phyloP scores from a whole-genome alignment of 2,888 invertebrate genomes.

The Cerastis leucographa region DNA sequence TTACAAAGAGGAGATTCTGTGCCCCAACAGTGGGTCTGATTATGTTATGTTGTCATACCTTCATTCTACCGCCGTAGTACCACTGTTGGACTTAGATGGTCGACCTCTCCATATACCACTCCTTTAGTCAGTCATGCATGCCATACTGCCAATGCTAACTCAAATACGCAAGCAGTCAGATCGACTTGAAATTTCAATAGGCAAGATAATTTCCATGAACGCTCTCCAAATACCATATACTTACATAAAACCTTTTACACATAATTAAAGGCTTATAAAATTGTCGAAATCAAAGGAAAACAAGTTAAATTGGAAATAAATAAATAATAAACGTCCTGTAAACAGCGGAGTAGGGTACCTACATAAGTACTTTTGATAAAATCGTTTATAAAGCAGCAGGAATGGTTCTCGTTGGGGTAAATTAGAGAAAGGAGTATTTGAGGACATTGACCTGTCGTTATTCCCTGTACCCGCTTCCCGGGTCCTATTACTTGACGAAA shows the following conservation, averaged over 20 bases:
- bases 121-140: neutral
- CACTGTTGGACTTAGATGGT: neutral
- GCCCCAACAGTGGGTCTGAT: neutral
- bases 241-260: neutral
- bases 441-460: constrained; percentile 49
- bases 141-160: neutral
- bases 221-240: neutral
- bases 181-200: neutral
- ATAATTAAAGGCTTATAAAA: neutral
- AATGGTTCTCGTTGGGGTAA: constrained; percentile 34
- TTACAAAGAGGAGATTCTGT: neutral
- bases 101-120: neutral
- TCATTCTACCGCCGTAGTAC: neutral
- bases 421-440: constrained; percentile 44
- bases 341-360: neutral
- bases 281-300: constrained; percentile 5
- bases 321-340: constrained; percentile 16
- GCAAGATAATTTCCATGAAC: neutral
- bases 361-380: constrained; percentile 26
- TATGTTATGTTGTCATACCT: neutral
- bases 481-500: constrained; percentile 48
- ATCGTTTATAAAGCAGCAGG: constrained; percentile 18
- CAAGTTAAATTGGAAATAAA: constrained; percentile 17
- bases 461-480: constrained; percentile 16
- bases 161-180: neutral